These are phyloP conservation scores for Cephalophus harveyi DNA, from an alignment of 2,113 vertebrate species.

Conservation along the genomic window DNA sequence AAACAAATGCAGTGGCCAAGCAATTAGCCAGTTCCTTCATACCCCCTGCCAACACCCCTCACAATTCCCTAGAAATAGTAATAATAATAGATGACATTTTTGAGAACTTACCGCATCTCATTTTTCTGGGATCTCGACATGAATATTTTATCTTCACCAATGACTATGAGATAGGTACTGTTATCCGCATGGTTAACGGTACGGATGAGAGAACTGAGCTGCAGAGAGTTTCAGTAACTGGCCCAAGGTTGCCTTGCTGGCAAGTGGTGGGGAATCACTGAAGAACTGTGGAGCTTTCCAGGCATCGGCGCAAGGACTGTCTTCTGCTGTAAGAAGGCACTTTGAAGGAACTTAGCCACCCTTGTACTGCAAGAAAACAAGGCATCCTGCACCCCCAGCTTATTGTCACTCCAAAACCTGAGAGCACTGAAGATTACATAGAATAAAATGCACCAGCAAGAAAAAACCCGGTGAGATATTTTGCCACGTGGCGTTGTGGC, in stretches of 20 bases:
- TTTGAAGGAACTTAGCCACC: background rate
- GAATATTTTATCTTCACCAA: background rate
- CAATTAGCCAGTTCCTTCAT: background rate
- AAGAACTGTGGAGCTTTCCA: background rate
- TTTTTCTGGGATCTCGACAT: background rate
- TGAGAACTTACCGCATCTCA: background rate
- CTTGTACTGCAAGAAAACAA: background rate
- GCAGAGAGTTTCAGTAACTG: background rate
- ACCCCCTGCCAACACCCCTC: no score
- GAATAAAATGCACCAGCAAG: background rate
- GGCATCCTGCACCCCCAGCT: fast-evolving
- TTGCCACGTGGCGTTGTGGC: background rate
- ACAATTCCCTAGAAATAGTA: background rate
- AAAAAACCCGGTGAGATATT: fast-evolving
- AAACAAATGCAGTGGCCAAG: background rate
- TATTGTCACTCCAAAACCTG: background rate
- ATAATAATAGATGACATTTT: background rate
- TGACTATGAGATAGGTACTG: background rate
- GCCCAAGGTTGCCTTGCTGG: no score
- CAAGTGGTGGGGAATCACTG: background rate
- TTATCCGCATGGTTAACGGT: fast-evolving
- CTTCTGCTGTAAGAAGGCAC: background rate
- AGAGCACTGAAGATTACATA: background rate
- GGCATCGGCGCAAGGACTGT: background rate
- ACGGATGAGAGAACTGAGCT: background rate